Evolutionary conservation across 2,113 vertebrate genomes (phyloP).

Genomic region (Larimichthys polyactis): DNA sequence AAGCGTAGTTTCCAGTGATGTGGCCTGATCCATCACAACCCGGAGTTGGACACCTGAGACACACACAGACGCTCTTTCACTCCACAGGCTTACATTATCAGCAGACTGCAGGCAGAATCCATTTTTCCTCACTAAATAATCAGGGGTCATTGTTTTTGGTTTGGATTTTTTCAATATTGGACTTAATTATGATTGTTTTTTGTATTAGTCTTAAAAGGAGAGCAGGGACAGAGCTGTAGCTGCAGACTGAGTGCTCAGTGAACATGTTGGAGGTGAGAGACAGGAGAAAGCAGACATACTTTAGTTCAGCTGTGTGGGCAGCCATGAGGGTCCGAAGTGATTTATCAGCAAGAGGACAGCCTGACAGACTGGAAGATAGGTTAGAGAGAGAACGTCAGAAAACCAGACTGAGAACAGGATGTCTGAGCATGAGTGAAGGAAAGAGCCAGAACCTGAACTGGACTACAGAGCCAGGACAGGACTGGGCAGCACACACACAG

Average conservation of each 20-base stretch:
- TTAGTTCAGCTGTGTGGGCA: slow-evolving; percentile 99
- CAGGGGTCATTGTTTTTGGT: slow-evolving; percentile 25
- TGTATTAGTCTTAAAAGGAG: slow-evolving; percentile 43
- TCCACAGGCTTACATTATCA: slow-evolving; percentile 6
- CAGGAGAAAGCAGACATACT: slow-evolving; percentile 94
- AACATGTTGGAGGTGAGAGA: slow-evolving; percentile 73
- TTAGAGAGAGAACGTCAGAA: slow-evolving; percentile 74
- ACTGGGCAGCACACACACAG: slow-evolving; percentile 38
- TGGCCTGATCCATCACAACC: slow-evolving; percentile 98
- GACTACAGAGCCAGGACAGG: slow-evolving; percentile 51
- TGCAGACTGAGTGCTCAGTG: slow-evolving; percentile 56
- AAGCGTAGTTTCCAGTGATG: slow-evolving; percentile 99
- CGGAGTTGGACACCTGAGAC: slow-evolving; percentile 93
- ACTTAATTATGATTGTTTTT: slow-evolving; percentile 10
- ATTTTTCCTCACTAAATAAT: slow-evolving; percentile 10
- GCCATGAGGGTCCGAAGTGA: slow-evolving; percentile 99
- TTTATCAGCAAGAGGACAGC: slow-evolving; percentile 99
- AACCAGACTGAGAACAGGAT: slow-evolving; percentile 67
- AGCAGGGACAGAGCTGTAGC: slow-evolving; percentile 58
- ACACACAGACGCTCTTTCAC: slow-evolving; percentile 40
- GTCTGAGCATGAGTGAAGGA: slow-evolving; percentile 56
- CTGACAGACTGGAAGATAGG: slow-evolving; percentile 97
- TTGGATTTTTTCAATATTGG: slow-evolving; percentile 13
- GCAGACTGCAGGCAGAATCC: slow-evolving; percentile 15
- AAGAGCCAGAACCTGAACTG: slow-evolving; percentile 49